Evolutionary conservation across 2,797 vertebrate genomes (phyloP).

Genomic region (Lepus townsendii): DNA sequence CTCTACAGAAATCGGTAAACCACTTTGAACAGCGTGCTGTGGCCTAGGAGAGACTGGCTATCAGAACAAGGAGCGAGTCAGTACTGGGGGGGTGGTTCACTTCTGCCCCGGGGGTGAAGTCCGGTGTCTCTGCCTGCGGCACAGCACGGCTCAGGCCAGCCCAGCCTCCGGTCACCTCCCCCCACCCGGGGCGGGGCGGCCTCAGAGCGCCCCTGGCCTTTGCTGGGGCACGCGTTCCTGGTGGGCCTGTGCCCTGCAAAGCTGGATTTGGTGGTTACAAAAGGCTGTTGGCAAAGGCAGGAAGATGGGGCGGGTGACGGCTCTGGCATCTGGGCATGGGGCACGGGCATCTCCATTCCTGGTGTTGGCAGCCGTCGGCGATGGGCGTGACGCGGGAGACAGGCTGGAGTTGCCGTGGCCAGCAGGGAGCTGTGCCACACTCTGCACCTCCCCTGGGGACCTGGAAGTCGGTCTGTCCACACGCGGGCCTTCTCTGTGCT

Average conservation of each 20-base stretch:
- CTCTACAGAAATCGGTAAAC: too few relatives aligned
- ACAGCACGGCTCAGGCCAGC: not conserved
- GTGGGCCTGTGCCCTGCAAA: too few relatives aligned
- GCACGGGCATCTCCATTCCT: not conserved
- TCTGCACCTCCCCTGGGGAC: not conserved
- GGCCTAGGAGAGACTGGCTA: too few relatives aligned
- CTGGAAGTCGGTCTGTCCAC: not conserved
- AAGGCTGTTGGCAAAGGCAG: not conserved
- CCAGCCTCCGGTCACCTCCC: not conserved
- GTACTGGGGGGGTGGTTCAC: too few relatives aligned
- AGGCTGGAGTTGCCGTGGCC: not conserved
- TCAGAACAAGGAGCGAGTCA: too few relatives aligned
- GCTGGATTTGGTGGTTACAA: not conserved
- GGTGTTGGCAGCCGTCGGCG: not conserved
- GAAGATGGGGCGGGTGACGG: not conserved
- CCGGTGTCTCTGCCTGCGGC: too few relatives aligned
- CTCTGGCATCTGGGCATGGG: not conserved
- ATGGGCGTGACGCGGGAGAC: not conserved
- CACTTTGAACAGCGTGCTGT: too few relatives aligned
- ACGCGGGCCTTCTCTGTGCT: not conserved
- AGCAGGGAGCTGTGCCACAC: not conserved
- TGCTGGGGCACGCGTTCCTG: not conserved
- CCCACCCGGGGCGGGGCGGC: not conserved
- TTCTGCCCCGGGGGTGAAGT: too few relatives aligned
- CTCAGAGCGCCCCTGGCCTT: not conserved